Percentiles rank a stretch among this genome's conserved stretches.
phyloP scores from a whole-genome alignment of 92 coral and sea anemone species.

The Pocillopora meandrina region DNA sequence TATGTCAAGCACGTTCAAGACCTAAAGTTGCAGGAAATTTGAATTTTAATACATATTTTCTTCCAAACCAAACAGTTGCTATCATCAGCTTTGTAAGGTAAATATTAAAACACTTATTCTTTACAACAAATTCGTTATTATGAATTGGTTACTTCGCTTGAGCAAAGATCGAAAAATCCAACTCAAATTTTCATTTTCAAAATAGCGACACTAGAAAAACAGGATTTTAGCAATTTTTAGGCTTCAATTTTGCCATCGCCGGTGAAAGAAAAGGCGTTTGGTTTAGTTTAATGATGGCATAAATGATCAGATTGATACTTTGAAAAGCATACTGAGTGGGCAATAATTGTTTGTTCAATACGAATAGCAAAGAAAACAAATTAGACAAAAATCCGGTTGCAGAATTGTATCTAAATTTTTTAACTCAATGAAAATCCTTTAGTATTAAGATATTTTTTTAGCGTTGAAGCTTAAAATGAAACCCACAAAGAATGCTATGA shows the following conservation, averaged over 20 bases:
- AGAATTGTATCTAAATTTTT: too few relatives aligned
- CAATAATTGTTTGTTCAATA: background rate
- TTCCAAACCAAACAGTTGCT: constrained; percentile 15
- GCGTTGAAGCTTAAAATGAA: background rate
- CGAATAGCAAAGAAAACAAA: background rate
- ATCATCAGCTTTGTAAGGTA: constrained; percentile 9
- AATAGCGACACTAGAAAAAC: too few relatives aligned
- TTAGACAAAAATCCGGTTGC: background rate
- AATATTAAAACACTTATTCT: constrained; percentile 25
- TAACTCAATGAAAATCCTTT: background rate
- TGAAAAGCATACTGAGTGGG: constrained; percentile 14
- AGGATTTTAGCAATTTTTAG: too few relatives aligned
- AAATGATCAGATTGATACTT: background rate
- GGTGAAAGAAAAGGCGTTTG: background rate
- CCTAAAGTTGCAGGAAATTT: constrained; percentile 23
- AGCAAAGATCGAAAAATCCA: background rate
- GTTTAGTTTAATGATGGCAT: background rate
- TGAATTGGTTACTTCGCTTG: background rate
- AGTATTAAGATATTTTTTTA: background rate
- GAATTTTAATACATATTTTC: constrained; percentile 23
- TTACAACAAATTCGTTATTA: constrained; percentile 18
- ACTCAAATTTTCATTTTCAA: background rate
- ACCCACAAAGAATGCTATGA: background rate
- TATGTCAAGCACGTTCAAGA: constrained; percentile 20
- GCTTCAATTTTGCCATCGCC: background rate